phyloP scores from a whole-genome alignment of 2,888 invertebrate genomes.

The Spatulosminthurus flaviceps region DNA sequence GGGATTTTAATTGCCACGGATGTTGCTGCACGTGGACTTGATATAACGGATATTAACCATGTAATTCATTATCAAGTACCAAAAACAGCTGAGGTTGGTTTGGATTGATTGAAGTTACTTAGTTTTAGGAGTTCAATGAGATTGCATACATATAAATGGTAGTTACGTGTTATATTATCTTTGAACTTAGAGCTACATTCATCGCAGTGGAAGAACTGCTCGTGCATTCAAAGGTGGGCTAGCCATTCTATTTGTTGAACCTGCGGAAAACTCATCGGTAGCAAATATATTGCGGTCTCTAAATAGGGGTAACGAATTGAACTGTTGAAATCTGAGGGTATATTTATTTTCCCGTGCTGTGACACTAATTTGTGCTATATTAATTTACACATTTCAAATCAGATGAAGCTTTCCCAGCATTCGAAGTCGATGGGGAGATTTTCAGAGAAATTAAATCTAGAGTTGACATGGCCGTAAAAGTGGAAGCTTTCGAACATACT shows the following conservation, averaged over 20 bases:
- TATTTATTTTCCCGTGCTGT: not conserved
- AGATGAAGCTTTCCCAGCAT: conserved; percentile 85
- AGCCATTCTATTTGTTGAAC: conserved; percentile 90
- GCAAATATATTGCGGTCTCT: conserved; percentile 83
- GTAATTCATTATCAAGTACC: conserved; percentile 98
- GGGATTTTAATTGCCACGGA: conserved; percentile 90
- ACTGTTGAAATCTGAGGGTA: too few relatives aligned
- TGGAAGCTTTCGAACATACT: conserved; percentile 80
- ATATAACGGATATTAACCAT: conserved; percentile 92
- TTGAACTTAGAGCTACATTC: conserved; percentile 81
- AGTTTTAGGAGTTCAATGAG: too few relatives aligned
- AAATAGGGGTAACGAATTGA: conserved; percentile 84
- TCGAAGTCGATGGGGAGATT: conserved; percentile 76
- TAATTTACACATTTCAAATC: conserved; percentile 58
- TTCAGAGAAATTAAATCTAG: conserved; percentile 76
- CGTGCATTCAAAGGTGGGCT: conserved; percentile 88
- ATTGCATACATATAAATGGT: too few relatives aligned
- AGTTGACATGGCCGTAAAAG: conserved; percentile 79
- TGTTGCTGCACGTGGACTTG: conserved; percentile 96
- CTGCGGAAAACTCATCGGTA: conserved; percentile 82
- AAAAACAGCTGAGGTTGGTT: conserved; percentile 87
- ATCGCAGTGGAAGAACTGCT: conserved; percentile 96
- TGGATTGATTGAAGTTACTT: not conserved
- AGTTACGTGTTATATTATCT: too few relatives aligned
- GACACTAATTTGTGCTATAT: not conserved